Percentiles rank a stretch among this genome's conserved stretches.
phyloP scores from a whole-genome alignment of 2,888 invertebrate species.

The Liodrosophila aerea region DNA sequence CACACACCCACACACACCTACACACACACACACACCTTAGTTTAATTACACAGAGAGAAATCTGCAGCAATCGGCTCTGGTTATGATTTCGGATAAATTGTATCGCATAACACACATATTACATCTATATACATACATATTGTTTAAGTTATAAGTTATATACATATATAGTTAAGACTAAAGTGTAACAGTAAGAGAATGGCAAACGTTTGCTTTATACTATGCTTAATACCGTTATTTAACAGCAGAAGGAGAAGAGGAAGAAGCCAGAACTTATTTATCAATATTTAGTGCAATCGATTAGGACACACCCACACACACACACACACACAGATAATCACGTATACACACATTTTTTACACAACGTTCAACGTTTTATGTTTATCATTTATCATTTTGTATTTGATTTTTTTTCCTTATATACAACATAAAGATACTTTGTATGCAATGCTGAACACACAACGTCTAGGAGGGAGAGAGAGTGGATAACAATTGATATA shows the following conservation, averaged over 20 bases:
- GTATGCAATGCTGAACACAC: too few species aligned
- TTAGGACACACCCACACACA: conserved; percentile 24
- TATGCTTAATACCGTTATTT: conserved; percentile 8
- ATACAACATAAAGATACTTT: too few species aligned
- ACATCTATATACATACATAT: conserved; percentile 7
- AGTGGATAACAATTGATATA: too few species aligned
- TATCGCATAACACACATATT: conserved; percentile 22
- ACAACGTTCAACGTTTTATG: conserved; percentile 25
- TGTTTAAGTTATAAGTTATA: conserved; percentile 7
- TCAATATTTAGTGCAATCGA: conserved; percentile 39
- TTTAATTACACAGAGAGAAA: conserved; percentile 36
- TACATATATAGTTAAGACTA: background rate
- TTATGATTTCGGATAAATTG: background rate
- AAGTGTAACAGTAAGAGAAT: background rate
- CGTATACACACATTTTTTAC: too few species aligned
- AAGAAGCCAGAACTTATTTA: conserved; percentile 22
- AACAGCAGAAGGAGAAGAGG: too few species aligned
- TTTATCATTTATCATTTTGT: conserved; percentile 4
- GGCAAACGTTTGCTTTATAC: conserved; percentile 5
- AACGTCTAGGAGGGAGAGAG: too few species aligned
- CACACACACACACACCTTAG: background rate
- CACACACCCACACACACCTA: background rate
- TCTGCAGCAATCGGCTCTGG: too few species aligned
- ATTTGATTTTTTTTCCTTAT: too few species aligned
- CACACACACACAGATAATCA: conserved; percentile 20